These are phyloP conservation scores for Nasonia vitripennis DNA, from an alignment of 1,140 invertebrate genomes.

Conservation along the genomic window DNA sequence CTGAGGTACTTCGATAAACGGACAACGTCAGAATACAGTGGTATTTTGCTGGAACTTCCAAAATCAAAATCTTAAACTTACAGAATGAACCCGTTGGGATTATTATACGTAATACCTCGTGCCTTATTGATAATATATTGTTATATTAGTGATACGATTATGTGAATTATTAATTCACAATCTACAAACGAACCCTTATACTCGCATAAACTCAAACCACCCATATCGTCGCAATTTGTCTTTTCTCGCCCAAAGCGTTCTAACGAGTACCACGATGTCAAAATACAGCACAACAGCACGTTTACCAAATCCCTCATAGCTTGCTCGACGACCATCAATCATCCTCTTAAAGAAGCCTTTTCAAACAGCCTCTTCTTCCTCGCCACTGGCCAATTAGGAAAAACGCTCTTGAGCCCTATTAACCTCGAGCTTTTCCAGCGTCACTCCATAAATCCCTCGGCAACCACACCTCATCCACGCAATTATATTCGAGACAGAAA, in stretches of 20 bases:
- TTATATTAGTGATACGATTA: too few relatives aligned
- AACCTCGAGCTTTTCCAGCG: background rate
- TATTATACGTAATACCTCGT: too few relatives aligned
- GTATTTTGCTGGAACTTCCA: too few relatives aligned
- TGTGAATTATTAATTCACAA: too few relatives aligned
- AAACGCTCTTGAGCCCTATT: background rate
- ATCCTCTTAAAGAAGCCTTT: background rate
- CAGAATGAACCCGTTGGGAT: too few relatives aligned
- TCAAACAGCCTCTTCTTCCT: background rate
- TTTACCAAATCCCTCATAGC: background rate
- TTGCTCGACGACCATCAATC: background rate
- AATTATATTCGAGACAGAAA: background rate
- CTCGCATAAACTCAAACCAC: background rate
- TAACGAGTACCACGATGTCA: background rate
- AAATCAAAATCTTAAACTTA: too few relatives aligned
- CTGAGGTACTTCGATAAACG: too few relatives aligned
- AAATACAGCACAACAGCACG: background rate
- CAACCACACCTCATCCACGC: too few relatives aligned
- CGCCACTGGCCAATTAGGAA: background rate
- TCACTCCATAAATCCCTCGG: too few relatives aligned
- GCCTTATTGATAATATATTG: too few relatives aligned
- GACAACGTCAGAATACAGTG: too few relatives aligned
- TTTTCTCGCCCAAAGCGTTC: background rate
- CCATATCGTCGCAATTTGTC: slow-evolving; percentile 2
- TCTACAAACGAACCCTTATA: too few relatives aligned